Evolutionary conservation across 1,140 invertebrate genomes (phyloP).

Genomic region (Drosophila sp.): DNA sequence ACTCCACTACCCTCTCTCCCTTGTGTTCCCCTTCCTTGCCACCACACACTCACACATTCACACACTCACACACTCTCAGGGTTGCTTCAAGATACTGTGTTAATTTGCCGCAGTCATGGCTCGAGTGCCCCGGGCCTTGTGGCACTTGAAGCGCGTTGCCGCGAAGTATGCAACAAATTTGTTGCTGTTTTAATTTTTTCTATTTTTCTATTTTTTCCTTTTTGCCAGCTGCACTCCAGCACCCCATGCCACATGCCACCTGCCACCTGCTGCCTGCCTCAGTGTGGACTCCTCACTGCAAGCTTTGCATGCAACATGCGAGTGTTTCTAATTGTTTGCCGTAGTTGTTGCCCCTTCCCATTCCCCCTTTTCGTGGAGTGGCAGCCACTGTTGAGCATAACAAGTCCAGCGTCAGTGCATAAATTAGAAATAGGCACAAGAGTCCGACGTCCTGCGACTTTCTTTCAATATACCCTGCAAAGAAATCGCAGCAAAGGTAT

Average conservation of each 20-base stretch:
- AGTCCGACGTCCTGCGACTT: conserved; percentile 19
- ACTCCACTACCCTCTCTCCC: too few species aligned
- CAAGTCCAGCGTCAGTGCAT: conserved; percentile 72
- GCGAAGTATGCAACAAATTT: conserved; percentile 76
- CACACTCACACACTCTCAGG: background rate
- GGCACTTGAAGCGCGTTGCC: conserved; percentile 62
- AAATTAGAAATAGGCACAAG: conserved; percentile 74
- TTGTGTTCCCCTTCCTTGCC: background rate
- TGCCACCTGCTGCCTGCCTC: background rate
- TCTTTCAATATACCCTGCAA: conserved; percentile 5
- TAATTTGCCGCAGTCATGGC: conserved; percentile 78
- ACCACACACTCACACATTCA: background rate
- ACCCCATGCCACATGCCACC: conserved; percentile 46
- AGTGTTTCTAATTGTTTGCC: conserved; percentile 73
- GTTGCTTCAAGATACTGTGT: conserved; percentile 68
- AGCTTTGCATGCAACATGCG: conserved; percentile 61
- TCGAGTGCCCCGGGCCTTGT: conserved; percentile 19
- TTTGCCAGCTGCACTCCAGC: conserved; percentile 69
- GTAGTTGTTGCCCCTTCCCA: background rate
- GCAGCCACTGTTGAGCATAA: conserved; percentile 57
- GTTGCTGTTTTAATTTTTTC: conserved; percentile 77
- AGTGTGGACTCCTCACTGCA: conserved; percentile 1
- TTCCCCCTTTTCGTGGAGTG: conserved; percentile 6
- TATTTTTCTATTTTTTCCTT: too few species aligned
- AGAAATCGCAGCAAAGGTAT: background rate